Evolutionary conservation across 2,888 invertebrate species (phyloP).

Genomic region (Pyrrhosoma nymphula): DNA sequence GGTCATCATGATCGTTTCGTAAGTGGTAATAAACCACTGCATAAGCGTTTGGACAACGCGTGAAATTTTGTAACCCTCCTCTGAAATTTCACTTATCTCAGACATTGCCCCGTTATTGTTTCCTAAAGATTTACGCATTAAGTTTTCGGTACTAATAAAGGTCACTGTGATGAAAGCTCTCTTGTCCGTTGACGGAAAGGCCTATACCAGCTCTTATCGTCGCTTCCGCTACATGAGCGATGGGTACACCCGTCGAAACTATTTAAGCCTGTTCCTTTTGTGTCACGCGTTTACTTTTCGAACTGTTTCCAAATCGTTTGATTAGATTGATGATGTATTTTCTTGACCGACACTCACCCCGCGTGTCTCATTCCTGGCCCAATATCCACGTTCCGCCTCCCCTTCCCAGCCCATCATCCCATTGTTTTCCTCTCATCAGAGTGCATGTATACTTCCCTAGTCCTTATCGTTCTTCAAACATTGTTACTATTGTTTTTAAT

Average conservation of each 20-base stretch:
- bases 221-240: not conserved
- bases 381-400: not conserved
- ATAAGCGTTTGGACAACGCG: not conserved
- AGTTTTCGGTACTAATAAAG: not conserved
- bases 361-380: not conserved
- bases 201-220: not conserved
- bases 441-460: not conserved
- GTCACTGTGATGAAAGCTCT: not conserved
- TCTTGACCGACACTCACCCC: not conserved
- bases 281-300: not conserved
- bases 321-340: slow-evolving; percentile 21
- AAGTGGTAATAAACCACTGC: not conserved
- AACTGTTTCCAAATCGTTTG: slow-evolving; percentile 26
- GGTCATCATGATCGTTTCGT: not conserved
- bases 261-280: slow-evolving; percentile 2
- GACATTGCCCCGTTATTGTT: slow-evolving; percentile 36
- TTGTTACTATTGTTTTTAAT: slow-evolving; percentile 18
- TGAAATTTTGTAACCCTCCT: not conserved
- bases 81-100: not conserved
- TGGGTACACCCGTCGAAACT: not conserved
- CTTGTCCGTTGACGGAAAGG: not conserved
- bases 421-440: slow-evolving; percentile 61
- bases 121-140: not conserved
- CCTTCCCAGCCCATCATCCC: not conserved
- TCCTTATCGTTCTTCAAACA: slow-evolving; percentile 54